A percentile compares a stretch with the other conserved stretches of the same genome.
Evolutionary conservation across 2,797 vertebrate genomes (phyloP).

Genomic region (Sparidentex hasta): DNA sequence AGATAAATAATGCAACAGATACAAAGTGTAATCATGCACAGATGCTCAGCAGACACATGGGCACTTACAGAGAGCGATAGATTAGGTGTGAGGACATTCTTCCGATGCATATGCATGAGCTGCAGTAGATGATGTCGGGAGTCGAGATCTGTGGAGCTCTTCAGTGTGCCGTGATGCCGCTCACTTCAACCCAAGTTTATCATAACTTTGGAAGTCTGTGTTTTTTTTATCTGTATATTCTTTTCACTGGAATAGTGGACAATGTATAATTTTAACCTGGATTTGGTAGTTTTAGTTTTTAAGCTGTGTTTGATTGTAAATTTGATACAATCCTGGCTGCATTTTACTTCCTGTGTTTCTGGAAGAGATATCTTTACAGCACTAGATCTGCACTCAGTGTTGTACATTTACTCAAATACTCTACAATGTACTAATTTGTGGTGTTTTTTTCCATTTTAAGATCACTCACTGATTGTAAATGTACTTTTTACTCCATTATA

Average conservation of each 20-base stretch:
- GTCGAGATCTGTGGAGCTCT: constrained; percentile 15
- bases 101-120: constrained; percentile 66
- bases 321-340: not conserved
- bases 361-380: no score
- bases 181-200: constrained; percentile 2
- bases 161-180: constrained; percentile 9
- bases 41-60: constrained; percentile 32
- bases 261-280: not conserved
- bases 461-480: not conserved
- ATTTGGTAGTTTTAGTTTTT: not conserved
- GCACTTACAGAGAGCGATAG: constrained; percentile 43
- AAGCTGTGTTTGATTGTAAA: not conserved
- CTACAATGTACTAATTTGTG: not conserved
- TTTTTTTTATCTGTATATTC: not conserved
- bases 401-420: not conserved
- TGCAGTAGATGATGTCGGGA: constrained; percentile 44
- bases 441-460: not conserved
- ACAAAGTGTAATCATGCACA: constrained; percentile 42
- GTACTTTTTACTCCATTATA: not conserved
- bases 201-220: not conserved
- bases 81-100: constrained; percentile 49
- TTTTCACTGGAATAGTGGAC: not conserved
- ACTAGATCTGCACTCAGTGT: not conserved
- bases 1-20: constrained; percentile 69
- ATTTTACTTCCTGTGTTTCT: no score